A percentile compares a stretch with the other conserved stretches of the same genome.
Evolutionary conservation across 2,888 invertebrate species (phyloP).

Genomic region (Rotaria magnacalcarata): DNA sequence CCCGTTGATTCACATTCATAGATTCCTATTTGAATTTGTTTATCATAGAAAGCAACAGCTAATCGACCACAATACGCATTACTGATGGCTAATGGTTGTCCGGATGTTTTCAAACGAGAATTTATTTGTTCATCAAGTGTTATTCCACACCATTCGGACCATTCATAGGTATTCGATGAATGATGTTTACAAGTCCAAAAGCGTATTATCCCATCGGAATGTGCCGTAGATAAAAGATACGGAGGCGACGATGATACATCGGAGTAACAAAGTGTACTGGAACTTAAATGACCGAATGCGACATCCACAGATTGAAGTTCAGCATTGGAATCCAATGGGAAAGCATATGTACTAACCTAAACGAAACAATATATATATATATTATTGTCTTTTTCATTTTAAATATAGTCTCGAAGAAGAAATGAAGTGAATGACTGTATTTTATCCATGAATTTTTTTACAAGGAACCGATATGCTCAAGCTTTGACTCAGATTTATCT

Average conservation of each 20-base stretch:
- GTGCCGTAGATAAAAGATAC: conserved; percentile 88
- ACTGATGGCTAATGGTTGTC: conserved; percentile 65
- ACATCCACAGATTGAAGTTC: conserved; percentile 87
- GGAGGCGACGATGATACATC: conserved; percentile 96
- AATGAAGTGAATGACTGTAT: too few relatives aligned
- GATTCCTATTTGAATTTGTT: conserved; percentile 61
- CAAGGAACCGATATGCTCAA: too few relatives aligned
- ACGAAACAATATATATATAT: too few relatives aligned
- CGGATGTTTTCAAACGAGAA: conserved; percentile 48
- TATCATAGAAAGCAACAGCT: conserved; percentile 91
- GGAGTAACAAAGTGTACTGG: conserved; percentile 72
- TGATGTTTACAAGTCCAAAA: conserved; percentile 55
- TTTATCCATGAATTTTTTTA: too few relatives aligned
- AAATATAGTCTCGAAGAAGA: too few relatives aligned
- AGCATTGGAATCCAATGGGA: conserved; percentile 80
- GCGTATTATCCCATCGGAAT: conserved; percentile 81
- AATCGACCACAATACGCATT: conserved; percentile 95
- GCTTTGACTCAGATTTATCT: too few relatives aligned
- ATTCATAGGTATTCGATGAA: conserved; percentile 63
- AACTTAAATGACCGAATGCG: conserved; percentile 91
- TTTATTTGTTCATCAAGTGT: neutral
- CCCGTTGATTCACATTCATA: conserved; percentile 99
- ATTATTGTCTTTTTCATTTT: too few relatives aligned
- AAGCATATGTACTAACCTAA: conserved; percentile 75
- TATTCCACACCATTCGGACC: conserved; percentile 72